A percentile compares a stretch with the other conserved stretches of the same genome.
phyloP scores from a whole-genome alignment of 2,113 vertebrate species.

The Caracal caracal region DNA sequence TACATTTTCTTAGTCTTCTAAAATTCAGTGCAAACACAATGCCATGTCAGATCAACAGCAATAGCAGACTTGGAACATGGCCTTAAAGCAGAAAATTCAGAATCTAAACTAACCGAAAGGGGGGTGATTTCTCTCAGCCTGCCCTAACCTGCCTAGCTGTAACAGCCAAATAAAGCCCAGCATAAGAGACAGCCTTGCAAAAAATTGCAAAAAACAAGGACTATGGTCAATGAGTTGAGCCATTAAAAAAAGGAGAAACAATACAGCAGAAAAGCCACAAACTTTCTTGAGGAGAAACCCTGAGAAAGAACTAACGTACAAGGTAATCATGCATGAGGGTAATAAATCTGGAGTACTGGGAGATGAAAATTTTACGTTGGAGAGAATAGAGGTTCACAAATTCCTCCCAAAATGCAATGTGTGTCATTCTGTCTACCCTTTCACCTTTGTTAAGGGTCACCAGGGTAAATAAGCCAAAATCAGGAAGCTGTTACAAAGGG shows the following conservation, averaged over 20 bases:
- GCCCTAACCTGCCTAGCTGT: neutral
- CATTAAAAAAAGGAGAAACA: neutral
- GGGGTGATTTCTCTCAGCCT: neutral
- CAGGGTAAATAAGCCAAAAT: neutral
- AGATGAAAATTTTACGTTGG: neutral
- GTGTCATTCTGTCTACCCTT: neutral
- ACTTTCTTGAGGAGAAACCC: neutral
- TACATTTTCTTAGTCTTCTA: neutral
- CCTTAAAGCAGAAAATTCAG: neutral
- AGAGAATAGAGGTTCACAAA: neutral
- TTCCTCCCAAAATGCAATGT: neutral
- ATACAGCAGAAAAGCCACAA: neutral
- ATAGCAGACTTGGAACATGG: neutral
- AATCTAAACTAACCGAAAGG: neutral
- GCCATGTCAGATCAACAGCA: neutral
- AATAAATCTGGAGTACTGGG: neutral
- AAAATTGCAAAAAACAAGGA: neutral
- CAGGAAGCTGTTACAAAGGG: neutral
- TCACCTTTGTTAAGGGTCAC: constrained; percentile 2
- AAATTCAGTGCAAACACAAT: neutral
- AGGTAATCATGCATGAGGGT: neutral
- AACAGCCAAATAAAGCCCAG: neutral
- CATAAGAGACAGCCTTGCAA: neutral
- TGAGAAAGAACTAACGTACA: neutral
- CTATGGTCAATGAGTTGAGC: neutral